Evolutionary conservation across 1,140 invertebrate species (phyloP).

Genomic region (Thrips palmi): DNA sequence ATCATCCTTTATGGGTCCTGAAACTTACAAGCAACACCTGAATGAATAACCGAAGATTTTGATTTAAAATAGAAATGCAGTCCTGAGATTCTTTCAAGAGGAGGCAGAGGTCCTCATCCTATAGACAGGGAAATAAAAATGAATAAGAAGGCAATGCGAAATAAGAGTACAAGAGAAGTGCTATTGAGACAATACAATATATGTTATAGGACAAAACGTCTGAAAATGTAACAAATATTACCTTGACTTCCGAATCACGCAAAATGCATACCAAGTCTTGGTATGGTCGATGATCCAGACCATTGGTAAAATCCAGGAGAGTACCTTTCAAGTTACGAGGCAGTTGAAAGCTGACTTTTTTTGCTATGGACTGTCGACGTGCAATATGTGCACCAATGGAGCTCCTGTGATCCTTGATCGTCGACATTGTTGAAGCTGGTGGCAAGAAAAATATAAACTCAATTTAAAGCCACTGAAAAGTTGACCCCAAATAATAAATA

Average conservation of each 20-base stretch:
- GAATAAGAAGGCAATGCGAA: conserved; percentile 4
- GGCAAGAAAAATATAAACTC: too few species aligned
- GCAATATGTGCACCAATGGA: too few species aligned
- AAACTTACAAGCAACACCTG: conserved; percentile 30
- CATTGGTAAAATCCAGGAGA: conserved; percentile 12
- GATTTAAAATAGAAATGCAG: conserved; percentile 34
- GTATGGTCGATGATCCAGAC: conserved; percentile 18
- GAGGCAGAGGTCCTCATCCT: conserved; percentile 34
- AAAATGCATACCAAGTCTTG: conserved; percentile 24
- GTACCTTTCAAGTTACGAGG: conserved; percentile 14
- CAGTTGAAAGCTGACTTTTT: conserved; percentile 24
- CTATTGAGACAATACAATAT: conserved; percentile 4
- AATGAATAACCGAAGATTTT: conserved; percentile 33
- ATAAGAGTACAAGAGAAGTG: not conserved
- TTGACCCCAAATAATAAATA: too few species aligned
- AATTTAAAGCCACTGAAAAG: too few species aligned
- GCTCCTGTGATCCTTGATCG: too few species aligned
- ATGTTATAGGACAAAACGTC: conserved; percentile 2
- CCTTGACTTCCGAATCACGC: conserved; percentile 19
- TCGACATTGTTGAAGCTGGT: too few species aligned
- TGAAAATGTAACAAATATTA: conserved; percentile 4
- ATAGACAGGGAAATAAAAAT: conserved; percentile 14
- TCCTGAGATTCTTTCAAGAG: conserved; percentile 32
- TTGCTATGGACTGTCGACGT: too few species aligned
- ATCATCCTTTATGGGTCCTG: not conserved